Base-by-base conservation (phyloP, 1,140 invertebrate genomes). In the Anagrus nilaparvatae region DNA sequence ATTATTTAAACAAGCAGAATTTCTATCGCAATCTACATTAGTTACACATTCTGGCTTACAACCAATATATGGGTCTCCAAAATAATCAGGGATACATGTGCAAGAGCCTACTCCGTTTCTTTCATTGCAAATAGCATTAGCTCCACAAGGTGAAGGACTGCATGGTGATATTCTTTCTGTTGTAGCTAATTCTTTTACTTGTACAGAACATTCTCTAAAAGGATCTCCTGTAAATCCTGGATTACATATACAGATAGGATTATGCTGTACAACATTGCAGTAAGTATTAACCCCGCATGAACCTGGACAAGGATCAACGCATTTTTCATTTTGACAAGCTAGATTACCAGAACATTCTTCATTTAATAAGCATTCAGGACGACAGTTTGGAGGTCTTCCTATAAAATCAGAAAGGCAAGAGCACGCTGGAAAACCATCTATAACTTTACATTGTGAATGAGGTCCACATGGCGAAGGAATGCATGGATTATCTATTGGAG, bases 1-100 rank as follows among this genome's bases (percentile, higher is more conserved):
- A 53, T 87, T 84, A 56, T 84, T 84, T 24, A 83, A 69, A 53
- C 86, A 90, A 4, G 84, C 81, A 54, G 73, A 79, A 34, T 75
- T 76, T 21, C 75, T 70, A 40, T 77, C 70, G 50, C 87, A 89
- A 53, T 91, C 86, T 28, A 81, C 77, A 58, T 88, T 88, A 12
- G 78, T 81, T 4, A 86, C 82, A 56, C 85, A 89, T 71, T 89
- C 84, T 3, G 85, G 84, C 48, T 82, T 73, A 55, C 86, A 89
- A 10, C 84, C 83, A 14, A 77, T 78, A 53, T 87, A 87, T 28
- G 86, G 84, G 65, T 89, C 85, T 24, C 86, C 86, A 49, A 82
- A 84, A 54, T 87, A 88, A 55, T 83, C 84, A 0, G 79, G 71
- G 43, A 82, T 58, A 54, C 85, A 89, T 5, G 75, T 72, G 58